phyloP scores from a whole-genome alignment of 2,888 invertebrate species.

The Nomada fabriciana region DNA sequence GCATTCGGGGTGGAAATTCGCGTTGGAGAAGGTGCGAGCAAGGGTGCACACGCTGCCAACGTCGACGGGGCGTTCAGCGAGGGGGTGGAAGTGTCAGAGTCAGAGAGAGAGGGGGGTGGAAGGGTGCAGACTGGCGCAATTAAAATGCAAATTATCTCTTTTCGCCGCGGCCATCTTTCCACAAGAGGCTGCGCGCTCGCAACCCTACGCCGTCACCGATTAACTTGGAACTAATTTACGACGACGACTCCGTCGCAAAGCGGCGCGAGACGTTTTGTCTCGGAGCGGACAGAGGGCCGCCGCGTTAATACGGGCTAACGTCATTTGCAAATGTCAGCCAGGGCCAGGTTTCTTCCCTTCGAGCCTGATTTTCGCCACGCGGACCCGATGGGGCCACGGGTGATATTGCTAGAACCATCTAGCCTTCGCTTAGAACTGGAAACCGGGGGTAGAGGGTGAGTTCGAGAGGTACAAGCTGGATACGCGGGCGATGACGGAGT shows the following conservation, averaged over 20 bases:
- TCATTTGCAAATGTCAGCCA: slow-evolving; percentile 70
- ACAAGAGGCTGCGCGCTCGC: slow-evolving; percentile 54
- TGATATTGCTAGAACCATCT: not conserved
- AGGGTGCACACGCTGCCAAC: slow-evolving; percentile 42
- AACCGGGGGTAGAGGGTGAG: not conserved
- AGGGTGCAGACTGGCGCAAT: slow-evolving; percentile 74
- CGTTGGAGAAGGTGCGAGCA: slow-evolving; percentile 29
- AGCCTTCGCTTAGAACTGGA: not conserved
- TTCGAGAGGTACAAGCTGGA: not conserved
- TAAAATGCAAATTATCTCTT: slow-evolving; percentile 82
- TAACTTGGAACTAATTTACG: slow-evolving; percentile 80
- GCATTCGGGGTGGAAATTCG: slow-evolving; percentile 16
- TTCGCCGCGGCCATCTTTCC: slow-evolving; percentile 70
- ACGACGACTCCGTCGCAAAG: slow-evolving; percentile 58
- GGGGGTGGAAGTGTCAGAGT: slow-evolving; percentile 43
- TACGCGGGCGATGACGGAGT: not conserved
- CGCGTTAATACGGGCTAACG: slow-evolving; percentile 67
- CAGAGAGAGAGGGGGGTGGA: not conserved
- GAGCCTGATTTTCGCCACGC: slow-evolving; percentile 26
- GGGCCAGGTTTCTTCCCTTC: slow-evolving; percentile 52
- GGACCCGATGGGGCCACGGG: not conserved
- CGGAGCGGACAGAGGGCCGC: slow-evolving; percentile 43
- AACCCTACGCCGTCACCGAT: slow-evolving; percentile 77
- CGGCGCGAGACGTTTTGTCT: slow-evolving; percentile 53
- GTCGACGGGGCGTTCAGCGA: slow-evolving; percentile 25